Evolutionary conservation across 2,888 invertebrate species (phyloP).

Genomic region (Lordiphosa andalusiaca): DNA sequence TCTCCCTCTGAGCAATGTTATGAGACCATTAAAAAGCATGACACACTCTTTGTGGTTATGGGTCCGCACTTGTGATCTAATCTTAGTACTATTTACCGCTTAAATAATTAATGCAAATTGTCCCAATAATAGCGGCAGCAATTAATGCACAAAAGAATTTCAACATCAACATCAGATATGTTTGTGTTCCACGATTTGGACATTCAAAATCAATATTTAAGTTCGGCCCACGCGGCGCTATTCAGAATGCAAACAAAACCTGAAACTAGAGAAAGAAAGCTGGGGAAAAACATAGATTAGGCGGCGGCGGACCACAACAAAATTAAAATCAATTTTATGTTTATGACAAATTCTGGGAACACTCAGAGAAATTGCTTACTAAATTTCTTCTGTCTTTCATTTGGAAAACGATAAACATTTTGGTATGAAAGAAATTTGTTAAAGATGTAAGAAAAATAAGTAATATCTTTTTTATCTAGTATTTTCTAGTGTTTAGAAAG

Average conservation of each 20-base stretch:
- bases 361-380: constrained; percentile 39
- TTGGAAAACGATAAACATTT: no score
- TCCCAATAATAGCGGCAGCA: constrained; percentile 57
- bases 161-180: background rate
- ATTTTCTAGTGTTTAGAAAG: no score
- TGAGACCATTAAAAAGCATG: constrained; percentile 38
- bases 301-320: constrained; percentile 10
- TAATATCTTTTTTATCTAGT: no score
- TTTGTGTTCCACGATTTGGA: constrained; percentile 11
- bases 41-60: constrained; percentile 14
- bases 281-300: constrained; percentile 18
- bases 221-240: constrained; percentile 29
- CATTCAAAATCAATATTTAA: constrained; percentile 32
- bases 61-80: constrained; percentile 48
- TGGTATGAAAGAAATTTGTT: background rate
- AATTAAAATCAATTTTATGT: constrained; percentile 61
- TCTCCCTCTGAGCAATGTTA: background rate
- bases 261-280: constrained; percentile 12
- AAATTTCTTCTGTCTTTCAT: no score
- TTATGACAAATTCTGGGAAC: constrained; percentile 56
- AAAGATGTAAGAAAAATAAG: no score
- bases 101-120: constrained; percentile 59
- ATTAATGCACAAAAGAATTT: constrained; percentile 51
- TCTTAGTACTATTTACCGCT: constrained; percentile 32
- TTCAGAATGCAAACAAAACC: constrained; percentile 13